Percentiles rank a stretch among this genome's conserved stretches.
Evolutionary conservation across 2,113 vertebrate genomes (phyloP).

Genomic region (Zapornia atra): DNA sequence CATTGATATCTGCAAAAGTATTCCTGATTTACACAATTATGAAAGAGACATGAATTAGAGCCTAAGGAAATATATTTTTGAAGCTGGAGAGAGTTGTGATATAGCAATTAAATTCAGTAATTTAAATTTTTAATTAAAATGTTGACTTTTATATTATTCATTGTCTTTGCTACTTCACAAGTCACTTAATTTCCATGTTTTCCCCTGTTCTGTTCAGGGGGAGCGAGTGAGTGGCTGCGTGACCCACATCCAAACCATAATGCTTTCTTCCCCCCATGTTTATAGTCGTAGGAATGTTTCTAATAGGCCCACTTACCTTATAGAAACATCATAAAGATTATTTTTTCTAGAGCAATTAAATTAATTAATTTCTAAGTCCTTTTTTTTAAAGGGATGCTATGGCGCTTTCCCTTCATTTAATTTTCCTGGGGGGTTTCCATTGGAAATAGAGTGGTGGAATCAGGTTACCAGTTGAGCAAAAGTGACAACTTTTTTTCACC

Average conservation of each 20-base stretch:
- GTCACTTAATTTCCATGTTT: background rate
- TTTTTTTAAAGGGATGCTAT: background rate
- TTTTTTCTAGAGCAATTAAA: background rate
- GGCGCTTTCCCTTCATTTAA: background rate
- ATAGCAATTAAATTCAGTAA: background rate
- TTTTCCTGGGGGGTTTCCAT: background rate
- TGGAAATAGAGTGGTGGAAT: background rate
- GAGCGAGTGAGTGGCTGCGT: too few species aligned
- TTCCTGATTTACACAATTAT: background rate
- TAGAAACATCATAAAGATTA: background rate
- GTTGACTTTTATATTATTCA: background rate
- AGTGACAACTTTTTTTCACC: background rate
- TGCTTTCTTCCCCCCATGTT: background rate
- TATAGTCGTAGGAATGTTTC: background rate
- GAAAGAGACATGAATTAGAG: background rate
- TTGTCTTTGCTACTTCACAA: background rate
- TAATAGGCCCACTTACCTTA: background rate
- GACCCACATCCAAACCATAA: too few species aligned
- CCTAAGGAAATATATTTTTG: background rate
- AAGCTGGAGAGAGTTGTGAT: background rate
- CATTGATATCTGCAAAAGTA: background rate
- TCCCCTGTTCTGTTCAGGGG: too few species aligned
- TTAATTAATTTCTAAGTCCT: background rate
- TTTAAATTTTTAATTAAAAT: background rate
- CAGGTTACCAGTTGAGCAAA: background rate